Evolutionary conservation across 2,888 invertebrate species (phyloP).

Genomic region (Candidula unifasciata): DNA sequence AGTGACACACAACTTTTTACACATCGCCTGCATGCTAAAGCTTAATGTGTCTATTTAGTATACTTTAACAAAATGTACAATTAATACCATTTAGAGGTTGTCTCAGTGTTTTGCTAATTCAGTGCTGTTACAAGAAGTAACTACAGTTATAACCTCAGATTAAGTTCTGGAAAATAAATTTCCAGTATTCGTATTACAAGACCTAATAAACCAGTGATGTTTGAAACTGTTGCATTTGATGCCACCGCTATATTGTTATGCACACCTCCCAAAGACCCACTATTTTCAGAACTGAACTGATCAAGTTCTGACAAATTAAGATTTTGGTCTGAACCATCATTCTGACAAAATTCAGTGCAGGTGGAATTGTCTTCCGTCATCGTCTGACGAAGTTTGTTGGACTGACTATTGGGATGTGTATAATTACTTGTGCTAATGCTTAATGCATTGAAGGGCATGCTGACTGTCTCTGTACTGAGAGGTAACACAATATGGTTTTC

Average conservation of each 20-base stretch:
- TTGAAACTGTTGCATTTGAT: neutral
- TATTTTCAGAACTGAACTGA: neutral
- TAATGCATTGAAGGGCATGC: neutral
- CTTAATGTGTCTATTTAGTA: too few relatives aligned
- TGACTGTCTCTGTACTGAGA: neutral
- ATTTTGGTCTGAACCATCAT: neutral
- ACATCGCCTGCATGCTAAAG: too few relatives aligned
- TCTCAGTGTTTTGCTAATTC: too few relatives aligned
- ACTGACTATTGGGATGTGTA: neutral
- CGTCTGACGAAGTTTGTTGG: neutral
- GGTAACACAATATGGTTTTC: neutral
- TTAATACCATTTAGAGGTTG: too few relatives aligned
- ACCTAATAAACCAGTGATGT: neutral
- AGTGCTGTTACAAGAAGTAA: neutral
- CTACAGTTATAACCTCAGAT: neutral
- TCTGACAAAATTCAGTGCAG: neutral
- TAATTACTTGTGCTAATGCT: neutral
- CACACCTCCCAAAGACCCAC: neutral
- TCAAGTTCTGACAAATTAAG: neutral
- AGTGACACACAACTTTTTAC: too few relatives aligned
- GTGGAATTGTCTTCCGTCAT: neutral
- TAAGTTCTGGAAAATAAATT: neutral
- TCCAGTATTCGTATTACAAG: neutral
- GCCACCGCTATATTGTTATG: neutral
- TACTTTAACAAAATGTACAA: too few relatives aligned